These are phyloP conservation scores for Lethenteron camtschaticum DNA, from an alignment of 2,113 vertebrate species.

Conservation along the genomic window DNA sequence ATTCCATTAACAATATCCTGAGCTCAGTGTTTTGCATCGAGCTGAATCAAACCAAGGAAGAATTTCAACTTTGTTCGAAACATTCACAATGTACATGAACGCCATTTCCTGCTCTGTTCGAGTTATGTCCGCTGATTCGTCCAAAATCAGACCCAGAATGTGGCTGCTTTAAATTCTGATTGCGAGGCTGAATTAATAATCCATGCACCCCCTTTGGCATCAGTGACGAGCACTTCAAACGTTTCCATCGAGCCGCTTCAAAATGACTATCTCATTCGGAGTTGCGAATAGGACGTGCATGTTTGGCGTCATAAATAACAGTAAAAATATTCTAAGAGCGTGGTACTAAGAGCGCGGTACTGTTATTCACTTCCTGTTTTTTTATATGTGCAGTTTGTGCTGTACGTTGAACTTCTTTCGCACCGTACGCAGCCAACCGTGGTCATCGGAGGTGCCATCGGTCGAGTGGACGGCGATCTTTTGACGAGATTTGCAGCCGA, in stretches of 20 bases:
- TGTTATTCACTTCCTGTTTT: constrained; percentile 9
- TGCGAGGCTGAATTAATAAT: constrained; percentile 1
- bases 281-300: constrained; percentile 7
- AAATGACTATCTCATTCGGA: constrained; percentile 6
- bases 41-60: no score
- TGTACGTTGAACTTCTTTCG: no score
- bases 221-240: constrained; percentile 5
- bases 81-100: no score
- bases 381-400: background rate
- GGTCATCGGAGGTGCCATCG: background rate
- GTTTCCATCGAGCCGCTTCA: constrained; percentile 5
- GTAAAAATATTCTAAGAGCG: constrained; percentile 9
- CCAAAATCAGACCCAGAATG: constrained; percentile 7
- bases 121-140: background rate
- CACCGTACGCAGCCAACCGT: no score
- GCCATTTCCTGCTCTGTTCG: no score
- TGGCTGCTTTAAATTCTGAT: background rate
- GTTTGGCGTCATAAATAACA: constrained; percentile 10
- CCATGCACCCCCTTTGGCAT: constrained; percentile 3
- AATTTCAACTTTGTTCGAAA: no score
- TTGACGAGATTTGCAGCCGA: background rate
- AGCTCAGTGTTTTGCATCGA: no score
- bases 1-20: no score
- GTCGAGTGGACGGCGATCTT: constrained; percentile 1
- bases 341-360: constrained; percentile 5